Percentiles rank a stretch among this genome's conserved stretches.
Conservation (phyloP, 2,113 vertebrate genomes). For the Bambusicola thoracicus region DNA sequence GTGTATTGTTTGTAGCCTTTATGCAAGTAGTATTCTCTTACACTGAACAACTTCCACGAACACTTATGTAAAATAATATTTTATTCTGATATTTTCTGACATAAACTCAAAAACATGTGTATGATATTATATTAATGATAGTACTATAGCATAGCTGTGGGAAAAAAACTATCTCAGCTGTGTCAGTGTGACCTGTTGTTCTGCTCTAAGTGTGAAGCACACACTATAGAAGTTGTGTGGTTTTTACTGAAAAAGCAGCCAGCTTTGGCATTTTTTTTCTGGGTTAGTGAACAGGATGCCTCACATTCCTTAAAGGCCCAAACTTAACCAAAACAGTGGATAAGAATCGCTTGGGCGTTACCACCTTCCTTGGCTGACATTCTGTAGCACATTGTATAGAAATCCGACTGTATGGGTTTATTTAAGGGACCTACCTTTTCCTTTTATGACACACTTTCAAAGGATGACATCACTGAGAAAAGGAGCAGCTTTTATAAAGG, state of each 20-base stretch:
- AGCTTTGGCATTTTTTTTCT: slow-evolving; percentile 6
- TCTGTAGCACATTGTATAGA: neutral
- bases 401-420: neutral
- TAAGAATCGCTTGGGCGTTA: neutral
- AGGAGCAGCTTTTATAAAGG: neutral
- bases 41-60: neutral
- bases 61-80: neutral
- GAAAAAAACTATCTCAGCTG: neutral
- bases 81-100: neutral
- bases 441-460: neutral
- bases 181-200: neutral
- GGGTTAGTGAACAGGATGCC: neutral
- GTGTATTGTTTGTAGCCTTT: neutral
- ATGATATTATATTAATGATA: neutral
- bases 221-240: neutral
- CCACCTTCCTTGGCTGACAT: neutral
- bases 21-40: neutral
- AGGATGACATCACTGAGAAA: neutral
- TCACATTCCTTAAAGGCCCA: neutral
- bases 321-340: neutral
- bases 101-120: neutral
- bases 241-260: neutral
- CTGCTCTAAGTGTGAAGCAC: neutral
- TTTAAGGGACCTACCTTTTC: neutral
- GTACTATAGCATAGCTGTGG: neutral